Conservation (phyloP, 1,140 invertebrate genomes). For the Euglossa dilemma region DNA sequence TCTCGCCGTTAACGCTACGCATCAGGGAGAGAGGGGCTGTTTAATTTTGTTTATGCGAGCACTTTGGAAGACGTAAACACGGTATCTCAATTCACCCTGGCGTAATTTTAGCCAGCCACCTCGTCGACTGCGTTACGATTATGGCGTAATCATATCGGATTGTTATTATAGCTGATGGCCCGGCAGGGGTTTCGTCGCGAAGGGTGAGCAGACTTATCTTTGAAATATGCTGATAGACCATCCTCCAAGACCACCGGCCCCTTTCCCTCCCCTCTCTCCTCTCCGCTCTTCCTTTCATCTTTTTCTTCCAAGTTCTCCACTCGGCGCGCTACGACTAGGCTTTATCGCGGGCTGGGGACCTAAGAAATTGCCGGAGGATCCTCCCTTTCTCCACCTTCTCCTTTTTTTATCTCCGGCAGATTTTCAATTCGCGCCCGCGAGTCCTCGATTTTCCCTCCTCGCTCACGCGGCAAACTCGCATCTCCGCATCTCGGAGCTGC, state of each 20-base stretch:
- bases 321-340: conserved; percentile 31
- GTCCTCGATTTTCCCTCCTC: conserved; percentile 50
- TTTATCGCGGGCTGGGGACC: conserved; percentile 64
- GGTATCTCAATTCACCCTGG: conserved; percentile 81
- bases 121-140: conserved; percentile 79
- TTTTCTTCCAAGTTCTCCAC: conserved; percentile 31
- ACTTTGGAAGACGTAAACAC: conserved; percentile 82
- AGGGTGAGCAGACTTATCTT: conserved; percentile 80
- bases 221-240: conserved; percentile 82
- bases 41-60: conserved; percentile 82
- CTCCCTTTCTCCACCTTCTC: not conserved
- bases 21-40: conserved; percentile 58
- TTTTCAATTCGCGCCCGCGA: conserved; percentile 63
- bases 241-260: conserved; percentile 47
- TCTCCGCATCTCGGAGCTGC: no score
- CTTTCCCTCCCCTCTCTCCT: conserved; percentile 20
- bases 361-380: conserved; percentile 65
- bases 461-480: not conserved
- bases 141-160: conserved; percentile 83
- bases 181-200: conserved; percentile 70
- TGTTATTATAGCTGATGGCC: conserved; percentile 82
- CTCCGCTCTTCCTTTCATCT: conserved; percentile 21
- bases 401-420: conserved; percentile 60
- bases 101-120: conserved; percentile 77
- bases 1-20: conserved; percentile 7